Conservation (phyloP, 1,140 invertebrate species). For the Danaus plexippus region DNA sequence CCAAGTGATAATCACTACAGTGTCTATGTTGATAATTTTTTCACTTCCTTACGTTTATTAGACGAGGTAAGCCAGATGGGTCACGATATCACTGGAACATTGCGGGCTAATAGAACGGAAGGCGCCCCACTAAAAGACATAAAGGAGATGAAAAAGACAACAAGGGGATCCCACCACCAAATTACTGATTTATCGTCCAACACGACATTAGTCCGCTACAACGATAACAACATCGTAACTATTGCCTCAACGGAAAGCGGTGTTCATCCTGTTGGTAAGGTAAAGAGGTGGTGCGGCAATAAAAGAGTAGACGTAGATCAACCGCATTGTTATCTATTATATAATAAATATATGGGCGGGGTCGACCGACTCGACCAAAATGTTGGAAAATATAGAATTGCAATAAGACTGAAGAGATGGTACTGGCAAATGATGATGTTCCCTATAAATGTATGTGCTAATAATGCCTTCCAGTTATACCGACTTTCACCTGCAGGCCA, state of each 20-base stretch:
- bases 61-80: constrained; percentile 1
- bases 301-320: constrained; percentile 34
- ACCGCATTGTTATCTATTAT: constrained; percentile 27
- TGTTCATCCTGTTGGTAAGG: constrained; percentile 24
- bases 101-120: constrained; percentile 19
- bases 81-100: constrained; percentile 2
- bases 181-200: too few species aligned
- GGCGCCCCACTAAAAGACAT: constrained; percentile 13
- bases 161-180: too few species aligned
- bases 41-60: neutral
- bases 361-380: constrained; percentile 52
- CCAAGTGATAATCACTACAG: neutral
- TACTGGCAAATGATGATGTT: constrained; percentile 27
- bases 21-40: constrained; percentile 7
- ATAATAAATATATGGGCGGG: constrained; percentile 43
- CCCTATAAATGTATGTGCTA: too few species aligned
- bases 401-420: constrained; percentile 47
- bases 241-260: too few species aligned
- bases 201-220: too few species aligned
- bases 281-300: constrained; percentile 29
- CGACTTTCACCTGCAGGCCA: too few species aligned
- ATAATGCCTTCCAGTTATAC: too few species aligned
- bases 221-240: too few species aligned
- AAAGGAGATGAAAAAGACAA: too few species aligned
- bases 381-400: constrained; percentile 37